Percentiles rank a stretch among this genome's conserved stretches.
phyloP scores from a whole-genome alignment of 2,797 vertebrate species.

The Acestrorhynchus altus region DNA sequence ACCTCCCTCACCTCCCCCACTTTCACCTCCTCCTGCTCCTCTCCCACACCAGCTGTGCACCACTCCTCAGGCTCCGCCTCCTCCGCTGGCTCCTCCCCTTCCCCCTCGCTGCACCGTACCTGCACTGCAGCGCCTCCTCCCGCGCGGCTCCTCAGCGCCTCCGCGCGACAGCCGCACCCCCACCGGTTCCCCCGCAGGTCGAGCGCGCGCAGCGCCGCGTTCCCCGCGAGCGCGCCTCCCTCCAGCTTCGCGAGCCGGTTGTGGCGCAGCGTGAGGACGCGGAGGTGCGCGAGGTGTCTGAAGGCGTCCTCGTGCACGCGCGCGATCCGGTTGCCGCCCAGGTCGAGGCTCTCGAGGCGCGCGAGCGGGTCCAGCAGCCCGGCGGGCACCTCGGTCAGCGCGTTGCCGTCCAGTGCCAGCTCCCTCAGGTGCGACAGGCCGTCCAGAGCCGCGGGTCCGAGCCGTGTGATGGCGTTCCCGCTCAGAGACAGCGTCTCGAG shows the following conservation, averaged over 20 bases:
- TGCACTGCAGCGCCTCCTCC: slow-evolving; percentile 64
- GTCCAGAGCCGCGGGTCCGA: slow-evolving; percentile 81
- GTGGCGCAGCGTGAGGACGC: slow-evolving; percentile 87
- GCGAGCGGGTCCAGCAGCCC: slow-evolving; percentile 85
- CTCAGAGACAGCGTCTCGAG: slow-evolving; percentile 87
- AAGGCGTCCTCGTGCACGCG: slow-evolving; percentile 81
- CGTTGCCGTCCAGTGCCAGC: slow-evolving; percentile 87
- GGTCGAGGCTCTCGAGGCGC: slow-evolving; percentile 86
- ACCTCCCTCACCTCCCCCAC: background rate
- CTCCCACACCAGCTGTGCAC: background rate
- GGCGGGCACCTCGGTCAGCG: slow-evolving; percentile 82
- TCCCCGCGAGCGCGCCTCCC: slow-evolving; percentile 83
- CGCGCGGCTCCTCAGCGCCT: slow-evolving; percentile 80
- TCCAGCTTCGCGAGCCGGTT: slow-evolving; percentile 86
- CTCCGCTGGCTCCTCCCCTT: background rate
- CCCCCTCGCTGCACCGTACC: slow-evolving; percentile 80
- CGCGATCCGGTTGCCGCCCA: slow-evolving; percentile 85
- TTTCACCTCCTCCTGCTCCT: background rate
- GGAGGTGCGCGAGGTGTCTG: slow-evolving; percentile 75
- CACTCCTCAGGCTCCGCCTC: background rate
- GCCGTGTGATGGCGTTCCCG: slow-evolving; percentile 82
- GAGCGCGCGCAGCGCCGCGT: slow-evolving; percentile 83
- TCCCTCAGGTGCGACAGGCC: slow-evolving; percentile 86
- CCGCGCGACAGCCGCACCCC: slow-evolving; percentile 90
- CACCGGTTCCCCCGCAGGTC: slow-evolving; percentile 93